Evolutionary conservation across 1,140 invertebrate genomes (phyloP), one percentile per base, ranked within the genome.

Genomic region (Heliothis subflexa): DNA sequence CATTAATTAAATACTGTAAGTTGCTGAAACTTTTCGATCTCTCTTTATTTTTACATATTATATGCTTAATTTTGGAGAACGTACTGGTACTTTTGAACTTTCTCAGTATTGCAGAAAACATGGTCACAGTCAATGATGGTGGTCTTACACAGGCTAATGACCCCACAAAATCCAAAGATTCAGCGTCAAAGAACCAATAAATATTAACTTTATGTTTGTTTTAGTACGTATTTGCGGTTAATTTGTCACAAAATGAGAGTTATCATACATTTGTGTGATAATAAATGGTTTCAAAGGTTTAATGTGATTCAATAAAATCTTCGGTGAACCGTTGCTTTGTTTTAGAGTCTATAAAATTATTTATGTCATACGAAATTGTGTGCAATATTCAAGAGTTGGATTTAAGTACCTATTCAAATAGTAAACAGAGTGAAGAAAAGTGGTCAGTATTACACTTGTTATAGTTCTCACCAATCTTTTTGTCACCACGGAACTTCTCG

Each of bases 311-410:
- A 18, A 45, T 73, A 45, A 73, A 73, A 68, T 68, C 5, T 54
- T 21, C n/a, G 10, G 11, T 70, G 52, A 70, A 70, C 18, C 14
- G 25, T 73, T 7, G 10, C 14, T 73, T 21, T 33, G 0, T 59
- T 73, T 57, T 47, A 14, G n/a, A 33, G 16, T 2, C 71, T 47
- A 73, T 73, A 73, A 73, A 72, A 57, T 21, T 45, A 72, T 72
- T 54, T 55, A 55, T 18, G 40, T 47, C 61, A n/a, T n/a, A n/a
- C n/a, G 45, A 66, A 66, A 49, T 66, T 66, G 5, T 62, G 13
- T 49, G 64, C 25, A 11, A 21, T 13, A 14, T 12, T 52, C 18
- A 7, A 18, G 13, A 2, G 28, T 73, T 73, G 71, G 12, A 7
- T 18, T 52, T 33, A 40, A 25, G 25, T n/a, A n/a, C 50, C 50